phyloP scores from a whole-genome alignment of 2,113 vertebrate species.

The Cyprinus carpio region DNA sequence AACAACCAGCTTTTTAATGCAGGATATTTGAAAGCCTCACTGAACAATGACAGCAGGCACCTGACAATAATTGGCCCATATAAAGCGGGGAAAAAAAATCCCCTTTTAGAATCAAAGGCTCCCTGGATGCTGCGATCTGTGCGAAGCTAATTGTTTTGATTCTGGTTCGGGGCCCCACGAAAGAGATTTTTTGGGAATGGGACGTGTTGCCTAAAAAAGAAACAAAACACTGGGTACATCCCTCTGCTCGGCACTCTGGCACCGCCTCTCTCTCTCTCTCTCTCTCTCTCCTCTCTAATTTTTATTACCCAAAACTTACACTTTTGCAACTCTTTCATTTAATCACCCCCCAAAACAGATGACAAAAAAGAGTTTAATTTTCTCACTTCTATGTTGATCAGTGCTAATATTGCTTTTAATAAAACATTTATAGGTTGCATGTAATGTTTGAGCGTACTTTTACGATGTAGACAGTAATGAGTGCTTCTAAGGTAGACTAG shows the following conservation, averaged over 20 bases:
- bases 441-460: background rate
- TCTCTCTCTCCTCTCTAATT: conserved; percentile 33
- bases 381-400: too few relatives aligned
- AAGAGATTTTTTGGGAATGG: conserved; percentile 51
- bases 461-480: background rate
- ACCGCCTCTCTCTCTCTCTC: background rate
- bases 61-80: conserved; percentile 71
- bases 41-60: conserved; percentile 67
- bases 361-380: background rate
- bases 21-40: conserved; percentile 68
- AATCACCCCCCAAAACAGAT: background rate
- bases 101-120: conserved; percentile 61
- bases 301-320: background rate
- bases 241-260: conserved; percentile 2
- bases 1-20: conserved; percentile 73
- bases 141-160: conserved; percentile 61
- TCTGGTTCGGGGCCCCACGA: conserved; percentile 66
- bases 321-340: background rate
- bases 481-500: background rate
- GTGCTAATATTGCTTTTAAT: too few relatives aligned
- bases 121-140: conserved; percentile 65
- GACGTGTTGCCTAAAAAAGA: conserved; percentile 34
- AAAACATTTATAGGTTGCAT: background rate
- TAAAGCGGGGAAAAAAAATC: conserved; percentile 61
- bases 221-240: conserved; percentile 66